Percentiles rank a stretch among this genome's conserved stretches.
Evolutionary conservation across 53 echinoderm and acorn worm species (phyloP).

Genomic region (Holothuria leucospilota): DNA sequence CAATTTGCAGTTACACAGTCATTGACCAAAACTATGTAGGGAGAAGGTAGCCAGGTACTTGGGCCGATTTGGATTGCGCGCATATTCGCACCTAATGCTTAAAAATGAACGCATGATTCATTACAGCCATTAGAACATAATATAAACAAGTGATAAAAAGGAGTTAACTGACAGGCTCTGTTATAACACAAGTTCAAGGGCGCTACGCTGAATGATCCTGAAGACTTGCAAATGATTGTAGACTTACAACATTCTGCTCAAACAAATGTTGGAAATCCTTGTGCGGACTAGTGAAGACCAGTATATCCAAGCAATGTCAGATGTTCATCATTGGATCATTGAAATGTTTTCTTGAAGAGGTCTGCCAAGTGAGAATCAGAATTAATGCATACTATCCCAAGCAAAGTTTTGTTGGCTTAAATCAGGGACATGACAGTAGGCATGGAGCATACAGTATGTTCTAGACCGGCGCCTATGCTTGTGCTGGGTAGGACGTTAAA

Average conservation of each 20-base stretch:
- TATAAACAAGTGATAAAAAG: too few species aligned
- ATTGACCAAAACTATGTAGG: too few species aligned
- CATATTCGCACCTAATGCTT: slow-evolving; percentile 44
- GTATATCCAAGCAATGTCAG: slow-evolving; percentile 40
- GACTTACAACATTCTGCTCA: slow-evolving; percentile 37
- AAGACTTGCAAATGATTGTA: slow-evolving; percentile 5
- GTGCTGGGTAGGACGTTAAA: too few species aligned
- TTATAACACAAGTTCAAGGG: background rate
- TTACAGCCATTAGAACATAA: slow-evolving; percentile 17
- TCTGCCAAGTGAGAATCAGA: slow-evolving; percentile 41
- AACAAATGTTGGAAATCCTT: slow-evolving; percentile 7
- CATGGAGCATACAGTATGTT: slow-evolving; percentile 55
- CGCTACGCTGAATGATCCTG: background rate
- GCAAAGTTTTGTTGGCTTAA: slow-evolving; percentile 25
- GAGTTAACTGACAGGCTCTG: too few species aligned
- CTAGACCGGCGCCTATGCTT: slow-evolving; percentile 67
- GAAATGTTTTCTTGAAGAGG: slow-evolving; percentile 37
- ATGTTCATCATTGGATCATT: slow-evolving; percentile 24
- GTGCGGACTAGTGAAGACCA: background rate
- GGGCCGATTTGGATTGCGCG: slow-evolving; percentile 29
- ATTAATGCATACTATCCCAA: slow-evolving; percentile 55
- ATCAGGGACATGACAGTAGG: slow-evolving; percentile 48
- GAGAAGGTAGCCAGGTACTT: too few species aligned
- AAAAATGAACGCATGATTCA: slow-evolving; percentile 10
- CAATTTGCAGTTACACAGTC: slow-evolving; percentile 15